Percentiles rank a stretch among this genome's conserved stretches.
Evolutionary conservation across 2,113 vertebrate species (phyloP).

Genomic region (Mirounga angustirostris): DNA sequence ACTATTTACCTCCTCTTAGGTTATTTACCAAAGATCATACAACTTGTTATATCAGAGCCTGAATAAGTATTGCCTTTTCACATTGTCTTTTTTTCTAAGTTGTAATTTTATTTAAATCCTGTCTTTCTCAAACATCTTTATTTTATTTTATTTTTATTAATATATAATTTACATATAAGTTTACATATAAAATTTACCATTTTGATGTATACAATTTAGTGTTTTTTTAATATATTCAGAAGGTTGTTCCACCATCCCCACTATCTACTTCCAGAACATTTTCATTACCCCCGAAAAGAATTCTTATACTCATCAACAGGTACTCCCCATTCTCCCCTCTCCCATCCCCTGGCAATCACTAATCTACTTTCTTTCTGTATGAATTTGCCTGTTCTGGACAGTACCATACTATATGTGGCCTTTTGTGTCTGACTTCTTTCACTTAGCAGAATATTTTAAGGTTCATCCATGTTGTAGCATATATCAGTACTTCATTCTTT

Average conservation of each 20-base stretch:
- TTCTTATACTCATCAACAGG: background rate
- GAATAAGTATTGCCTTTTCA: slow-evolving; percentile 9
- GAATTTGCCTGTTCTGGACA: slow-evolving; percentile 4
- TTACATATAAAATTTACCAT: background rate
- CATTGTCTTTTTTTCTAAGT: background rate
- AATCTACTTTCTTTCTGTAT: background rate
- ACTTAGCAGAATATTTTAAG: slow-evolving; percentile 37
- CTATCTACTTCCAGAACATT: slow-evolving; percentile 40
- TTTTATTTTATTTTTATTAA: background rate
- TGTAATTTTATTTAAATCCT: slow-evolving; percentile 34
- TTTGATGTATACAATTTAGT: background rate
- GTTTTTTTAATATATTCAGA: slow-evolving; percentile 26
- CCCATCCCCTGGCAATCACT: background rate
- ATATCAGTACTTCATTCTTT: slow-evolving; percentile 31
- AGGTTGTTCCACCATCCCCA: background rate
- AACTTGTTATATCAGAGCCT: background rate
- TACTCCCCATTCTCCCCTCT: background rate
- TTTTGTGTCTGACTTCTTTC: slow-evolving; percentile 22
- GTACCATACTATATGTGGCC: background rate
- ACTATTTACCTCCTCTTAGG: background rate
- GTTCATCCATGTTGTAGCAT: background rate
- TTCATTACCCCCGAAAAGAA: background rate
- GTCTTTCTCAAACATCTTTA: background rate
- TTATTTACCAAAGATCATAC: slow-evolving; percentile 6
- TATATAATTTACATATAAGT: background rate